phyloP scores from a whole-genome alignment of 2,113 vertebrate genomes.

The Arvicanthis niloticus region DNA sequence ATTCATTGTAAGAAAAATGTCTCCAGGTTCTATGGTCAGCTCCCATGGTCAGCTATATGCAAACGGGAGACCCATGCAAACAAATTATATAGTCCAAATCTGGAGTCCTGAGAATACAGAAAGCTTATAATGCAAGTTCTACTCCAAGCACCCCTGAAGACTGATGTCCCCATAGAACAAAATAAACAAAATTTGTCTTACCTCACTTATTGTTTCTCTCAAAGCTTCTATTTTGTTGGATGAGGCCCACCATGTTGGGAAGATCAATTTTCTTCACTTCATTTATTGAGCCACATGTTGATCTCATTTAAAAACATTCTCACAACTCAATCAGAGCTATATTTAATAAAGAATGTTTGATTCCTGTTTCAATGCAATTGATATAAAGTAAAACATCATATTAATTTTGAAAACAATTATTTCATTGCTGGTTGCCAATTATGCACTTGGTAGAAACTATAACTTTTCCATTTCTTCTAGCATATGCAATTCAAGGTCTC shows the following conservation, averaged over 20 bases:
- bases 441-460: neutral
- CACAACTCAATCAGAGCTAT: neutral
- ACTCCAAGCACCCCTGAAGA: neutral
- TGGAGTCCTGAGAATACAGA: neutral
- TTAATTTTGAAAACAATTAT: neutral
- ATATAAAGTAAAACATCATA: neutral
- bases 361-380: neutral
- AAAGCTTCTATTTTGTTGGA: neutral
- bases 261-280: neutral
- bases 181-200: neutral
- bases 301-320: neutral
- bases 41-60: neutral
- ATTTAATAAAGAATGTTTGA: neutral
- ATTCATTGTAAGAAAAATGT: neutral
- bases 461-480: neutral
- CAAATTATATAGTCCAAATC: neutral
- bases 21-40: neutral
- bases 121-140: neutral
- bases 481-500: neutral
- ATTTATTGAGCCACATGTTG: neutral
- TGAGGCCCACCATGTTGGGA: neutral
- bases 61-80: neutral
- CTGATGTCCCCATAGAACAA: neutral
- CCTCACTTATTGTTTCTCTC: neutral
- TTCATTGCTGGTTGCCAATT: neutral